Base-by-base conservation (phyloP, 2,113 vertebrate genomes). In the Lucifuga dentata region DNA sequence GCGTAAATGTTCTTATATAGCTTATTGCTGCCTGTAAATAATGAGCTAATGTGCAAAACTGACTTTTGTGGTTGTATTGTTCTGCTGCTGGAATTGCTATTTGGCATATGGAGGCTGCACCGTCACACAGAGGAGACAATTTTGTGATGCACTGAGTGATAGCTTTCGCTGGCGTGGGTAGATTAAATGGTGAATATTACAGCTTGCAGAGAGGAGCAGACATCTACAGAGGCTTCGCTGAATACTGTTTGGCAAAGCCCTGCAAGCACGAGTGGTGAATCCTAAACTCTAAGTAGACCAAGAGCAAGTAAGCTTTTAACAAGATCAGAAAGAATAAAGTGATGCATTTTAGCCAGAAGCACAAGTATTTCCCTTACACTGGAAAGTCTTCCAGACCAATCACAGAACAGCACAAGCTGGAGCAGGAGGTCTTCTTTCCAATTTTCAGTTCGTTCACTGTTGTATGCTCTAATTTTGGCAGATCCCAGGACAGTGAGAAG, bases 11-110 rank as follows among this genome's bases (percentile, higher is more conserved):
- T 76, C 7, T 77, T 63, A 73, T 81, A 63, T 67, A 49, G 76
- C 53, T 75, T 73, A 77, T 73, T 62, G 73, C 60, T 43, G 44
- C 65, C 73, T 74, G 81, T 83, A 84, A 89, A 87, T 86, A 85
- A 81, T 39, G 11, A 57, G 48, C 53, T 73, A 68, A 86, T 73
- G 81, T 67, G 63, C 48, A 58, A 64, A 74, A 49, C 72, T 72
- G 80, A 85, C 86, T 80, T 80, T 78, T 72, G 67, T 58, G 44
- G 57, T 55, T 10, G 46, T 75, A 63, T 76, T 82, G 53, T 62
- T 52, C 21, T 58, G 67, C 62, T 66, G 63, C 33, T 40, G 44
- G 50, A 44, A 40, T 73, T 66, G 49, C 65, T 50, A 8, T 53
- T 67, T 24, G 56, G 29, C 9, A 7, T 45, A 35, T 3, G 7